Conservation (phyloP, 2,888 invertebrate species). For the Pterobdella sp. region DNA sequence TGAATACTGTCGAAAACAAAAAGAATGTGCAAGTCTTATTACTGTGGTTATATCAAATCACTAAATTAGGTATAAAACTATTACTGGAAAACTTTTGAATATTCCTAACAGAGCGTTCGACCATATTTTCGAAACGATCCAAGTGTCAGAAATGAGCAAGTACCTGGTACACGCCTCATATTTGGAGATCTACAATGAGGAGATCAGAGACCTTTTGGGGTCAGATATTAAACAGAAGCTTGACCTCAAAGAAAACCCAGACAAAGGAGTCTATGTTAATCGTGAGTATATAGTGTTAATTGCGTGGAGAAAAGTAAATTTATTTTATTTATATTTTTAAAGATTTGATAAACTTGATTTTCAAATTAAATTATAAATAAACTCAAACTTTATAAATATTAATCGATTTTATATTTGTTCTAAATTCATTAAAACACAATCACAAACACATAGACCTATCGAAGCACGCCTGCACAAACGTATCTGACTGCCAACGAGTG, state of each 20-base stretch:
- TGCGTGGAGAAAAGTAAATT: too few species aligned
- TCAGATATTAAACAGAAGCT: slow-evolving; percentile 57
- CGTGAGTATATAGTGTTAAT: slow-evolving; percentile 46
- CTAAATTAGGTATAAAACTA: too few species aligned
- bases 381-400: too few species aligned
- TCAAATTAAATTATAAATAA: too few species aligned
- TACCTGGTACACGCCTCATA: slow-evolving; percentile 70
- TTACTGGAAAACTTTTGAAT: too few species aligned
- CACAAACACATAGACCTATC: slow-evolving; percentile 57
- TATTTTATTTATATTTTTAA: too few species aligned
- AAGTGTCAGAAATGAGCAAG: slow-evolving; percentile 59
- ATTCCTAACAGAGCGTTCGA: slow-evolving; percentile 72
- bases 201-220: slow-evolving; percentile 64
- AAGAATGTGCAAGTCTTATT: too few species aligned
- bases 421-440: too few species aligned
- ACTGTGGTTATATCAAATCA: too few species aligned
- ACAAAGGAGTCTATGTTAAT: slow-evolving; percentile 61
- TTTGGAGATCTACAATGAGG: slow-evolving; percentile 76
- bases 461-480: slow-evolving; percentile 69
- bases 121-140: slow-evolving; percentile 68
- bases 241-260: slow-evolving; percentile 63
- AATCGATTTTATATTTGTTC: too few species aligned
- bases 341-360: too few species aligned
- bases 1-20: too few species aligned
- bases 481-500: slow-evolving; percentile 66